A percentile compares a stretch with the other conserved stretches of the same genome.
Evolutionary conservation across 2,113 vertebrate genomes (phyloP).

Genomic region (Trematomus loennbergii): DNA sequence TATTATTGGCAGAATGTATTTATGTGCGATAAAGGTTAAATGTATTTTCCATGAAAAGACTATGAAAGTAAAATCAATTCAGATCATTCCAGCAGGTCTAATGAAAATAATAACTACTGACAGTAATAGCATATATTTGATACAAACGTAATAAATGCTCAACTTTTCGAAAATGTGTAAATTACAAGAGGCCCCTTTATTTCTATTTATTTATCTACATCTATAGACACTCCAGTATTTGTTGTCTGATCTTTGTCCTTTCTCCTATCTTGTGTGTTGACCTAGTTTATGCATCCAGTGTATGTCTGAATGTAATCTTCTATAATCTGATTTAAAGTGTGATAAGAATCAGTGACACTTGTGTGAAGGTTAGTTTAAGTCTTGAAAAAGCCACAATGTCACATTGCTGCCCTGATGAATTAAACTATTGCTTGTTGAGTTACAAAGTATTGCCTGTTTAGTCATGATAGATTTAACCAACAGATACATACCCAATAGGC

Average conservation of each 20-base stretch:
- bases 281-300: conserved; percentile 4
- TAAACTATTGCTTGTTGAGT: background rate
- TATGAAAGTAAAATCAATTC: background rate
- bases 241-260: background rate
- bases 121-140: background rate
- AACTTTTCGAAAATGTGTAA: background rate
- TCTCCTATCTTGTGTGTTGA: conserved; percentile 6
- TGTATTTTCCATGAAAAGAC: background rate
- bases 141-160: background rate
- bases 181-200: too few species aligned
- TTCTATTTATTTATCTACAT: background rate
- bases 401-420: background rate
- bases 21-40: background rate
- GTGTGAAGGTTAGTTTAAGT: too few species aligned
- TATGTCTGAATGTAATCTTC: conserved; percentile 10
- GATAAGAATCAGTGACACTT: background rate
- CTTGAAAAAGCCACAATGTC: background rate
- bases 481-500: conserved; percentile 80
- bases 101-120: background rate
- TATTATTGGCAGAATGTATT: too few species aligned
- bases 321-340: conserved; percentile 34
- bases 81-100: background rate
- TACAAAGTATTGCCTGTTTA: background rate
- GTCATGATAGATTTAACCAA: background rate
- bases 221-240: background rate